Percentiles rank a stretch among this genome's conserved stretches.
Conservation (phyloP, 1,140 invertebrate genomes). For the Yoshiicerus persimilis region DNA sequence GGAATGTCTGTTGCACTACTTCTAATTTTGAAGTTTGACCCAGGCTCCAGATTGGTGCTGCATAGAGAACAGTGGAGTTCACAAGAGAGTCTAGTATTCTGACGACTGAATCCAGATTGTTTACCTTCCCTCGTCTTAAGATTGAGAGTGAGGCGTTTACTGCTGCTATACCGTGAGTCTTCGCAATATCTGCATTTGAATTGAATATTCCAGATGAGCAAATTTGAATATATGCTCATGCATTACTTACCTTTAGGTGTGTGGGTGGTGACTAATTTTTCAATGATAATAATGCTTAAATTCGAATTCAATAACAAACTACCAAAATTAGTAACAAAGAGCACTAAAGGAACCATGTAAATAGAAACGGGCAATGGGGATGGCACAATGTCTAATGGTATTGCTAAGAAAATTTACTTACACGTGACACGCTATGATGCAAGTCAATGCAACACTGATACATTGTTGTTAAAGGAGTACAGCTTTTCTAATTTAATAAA, state of each 20-base stretch:
- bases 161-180: neutral
- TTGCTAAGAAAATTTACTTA: neutral
- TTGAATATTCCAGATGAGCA: neutral
- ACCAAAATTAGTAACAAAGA: too few relatives aligned
- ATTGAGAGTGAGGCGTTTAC: neutral
- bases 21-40: neutral
- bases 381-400: too few relatives aligned
- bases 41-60: neutral
- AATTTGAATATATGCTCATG: too few relatives aligned
- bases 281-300: too few relatives aligned
- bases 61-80: neutral
- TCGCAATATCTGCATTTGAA: neutral
- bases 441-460: neutral
- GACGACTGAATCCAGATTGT: neutral
- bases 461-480: neutral
- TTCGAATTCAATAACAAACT: too few relatives aligned
- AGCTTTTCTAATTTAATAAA: neutral
- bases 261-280: too few relatives aligned
- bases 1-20: neutral
- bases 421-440: neutral
- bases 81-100: neutral
- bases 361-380: too few relatives aligned
- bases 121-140: neutral
- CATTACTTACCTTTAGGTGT: too few relatives aligned
- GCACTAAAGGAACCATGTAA: too few relatives aligned